Evolutionary conservation across 2,797 vertebrate genomes (phyloP).

Genomic region (Phaenicophaeus curvirostris): DNA sequence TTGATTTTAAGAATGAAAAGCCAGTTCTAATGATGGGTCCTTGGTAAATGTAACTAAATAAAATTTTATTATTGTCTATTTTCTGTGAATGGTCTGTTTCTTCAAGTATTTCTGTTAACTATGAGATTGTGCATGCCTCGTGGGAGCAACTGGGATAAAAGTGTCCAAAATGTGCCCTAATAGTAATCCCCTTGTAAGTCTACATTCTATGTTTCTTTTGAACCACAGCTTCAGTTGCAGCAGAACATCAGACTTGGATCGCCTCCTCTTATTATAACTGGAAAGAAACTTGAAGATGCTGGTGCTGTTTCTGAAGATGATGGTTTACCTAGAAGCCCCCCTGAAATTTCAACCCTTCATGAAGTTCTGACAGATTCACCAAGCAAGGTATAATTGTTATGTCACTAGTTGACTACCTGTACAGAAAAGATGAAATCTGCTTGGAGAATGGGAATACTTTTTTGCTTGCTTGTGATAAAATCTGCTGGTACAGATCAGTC

Average conservation of each 20-base stretch:
- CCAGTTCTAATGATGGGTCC: background rate
- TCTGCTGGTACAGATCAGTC: background rate
- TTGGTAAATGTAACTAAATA: background rate
- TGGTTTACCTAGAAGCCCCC: constrained; percentile 82
- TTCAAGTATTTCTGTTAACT: background rate
- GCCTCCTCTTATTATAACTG: constrained; percentile 75
- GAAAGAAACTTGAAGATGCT: constrained; percentile 79
- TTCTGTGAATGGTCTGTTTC: background rate
- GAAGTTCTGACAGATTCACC: constrained; percentile 61
- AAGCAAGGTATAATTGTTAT: constrained; percentile 45
- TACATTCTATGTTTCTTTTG: background rate
- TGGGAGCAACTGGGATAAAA: background rate
- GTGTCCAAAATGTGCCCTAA: background rate
- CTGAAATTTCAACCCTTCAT: constrained; percentile 76
- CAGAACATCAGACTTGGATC: constrained; percentile 83
- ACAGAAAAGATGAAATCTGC: background rate
- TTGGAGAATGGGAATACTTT: background rate
- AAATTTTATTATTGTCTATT: background rate
- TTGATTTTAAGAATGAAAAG: background rate
- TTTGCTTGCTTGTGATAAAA: background rate
- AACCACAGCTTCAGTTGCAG: constrained; percentile 78
- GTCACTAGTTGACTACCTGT: background rate
- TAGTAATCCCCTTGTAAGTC: background rate
- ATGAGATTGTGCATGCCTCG: background rate
- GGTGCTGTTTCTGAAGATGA: constrained; percentile 83